phyloP scores from a whole-genome alignment of 2,888 invertebrate genomes.

The Tromatobia lineatoria region DNA sequence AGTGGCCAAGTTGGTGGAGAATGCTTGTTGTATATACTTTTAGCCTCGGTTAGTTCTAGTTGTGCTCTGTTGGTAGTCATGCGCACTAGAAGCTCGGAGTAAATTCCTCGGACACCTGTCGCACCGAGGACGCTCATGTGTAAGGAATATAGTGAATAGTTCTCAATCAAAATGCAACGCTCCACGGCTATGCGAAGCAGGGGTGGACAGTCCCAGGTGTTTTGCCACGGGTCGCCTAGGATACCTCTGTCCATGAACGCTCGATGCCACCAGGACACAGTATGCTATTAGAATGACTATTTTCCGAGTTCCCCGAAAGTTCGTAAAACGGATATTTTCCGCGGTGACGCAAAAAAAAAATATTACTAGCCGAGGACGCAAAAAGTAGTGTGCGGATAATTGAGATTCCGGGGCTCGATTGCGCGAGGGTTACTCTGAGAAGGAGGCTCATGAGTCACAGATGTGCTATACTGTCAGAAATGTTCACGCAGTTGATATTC shows the following conservation, averaged over 20 bases:
- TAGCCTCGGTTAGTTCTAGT: neutral
- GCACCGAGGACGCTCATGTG: constrained; percentile 11
- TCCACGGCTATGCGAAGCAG: constrained; percentile 26
- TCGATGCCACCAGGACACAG: constrained; percentile 72
- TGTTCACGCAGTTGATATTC: too few relatives aligned
- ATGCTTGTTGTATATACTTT: neutral
- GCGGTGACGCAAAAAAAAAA: constrained; percentile 1
- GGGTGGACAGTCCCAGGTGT: constrained; percentile 70
- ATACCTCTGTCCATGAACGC: constrained; percentile 72
- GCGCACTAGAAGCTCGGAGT: neutral
- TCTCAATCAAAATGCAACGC: constrained; percentile 70
- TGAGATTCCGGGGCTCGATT: neutral
- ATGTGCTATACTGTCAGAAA: neutral
- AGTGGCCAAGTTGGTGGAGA: too few relatives aligned
- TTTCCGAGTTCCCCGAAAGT: constrained; percentile 65
- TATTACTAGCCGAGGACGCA: neutral
- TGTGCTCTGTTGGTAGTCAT: constrained; percentile 12
- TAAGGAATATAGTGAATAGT: constrained; percentile 60
- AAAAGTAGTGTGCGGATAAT: neutral
- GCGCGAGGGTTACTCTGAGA: neutral
- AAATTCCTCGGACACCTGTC: constrained; percentile 57
- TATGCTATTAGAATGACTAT: constrained; percentile 69
- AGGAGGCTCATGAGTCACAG: neutral
- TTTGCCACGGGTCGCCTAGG: constrained; percentile 78
- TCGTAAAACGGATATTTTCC: constrained; percentile 44